These are phyloP conservation scores for Coenonympha glycerion DNA, from an alignment of 2,888 invertebrate genomes.

Conservation along the genomic window DNA sequence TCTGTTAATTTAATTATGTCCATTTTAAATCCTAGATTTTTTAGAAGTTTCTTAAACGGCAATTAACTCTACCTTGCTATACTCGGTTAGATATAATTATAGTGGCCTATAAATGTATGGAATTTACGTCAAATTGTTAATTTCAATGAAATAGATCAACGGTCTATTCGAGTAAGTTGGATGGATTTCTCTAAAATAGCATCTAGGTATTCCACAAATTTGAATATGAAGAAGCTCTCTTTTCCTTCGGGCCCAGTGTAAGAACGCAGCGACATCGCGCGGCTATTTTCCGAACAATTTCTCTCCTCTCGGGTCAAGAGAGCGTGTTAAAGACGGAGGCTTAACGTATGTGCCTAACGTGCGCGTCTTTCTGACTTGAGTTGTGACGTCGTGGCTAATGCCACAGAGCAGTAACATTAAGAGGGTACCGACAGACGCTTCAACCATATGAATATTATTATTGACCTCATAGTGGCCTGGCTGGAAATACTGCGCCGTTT, in stretches of 20 bases:
- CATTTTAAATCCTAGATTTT: no score
- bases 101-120: no score
- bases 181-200: not conserved
- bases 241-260: not conserved
- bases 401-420: slow-evolving; percentile 10
- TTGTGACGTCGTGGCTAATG: slow-evolving; percentile 39
- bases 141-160: no score
- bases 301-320: slow-evolving; percentile 51
- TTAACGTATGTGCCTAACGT: slow-evolving; percentile 31
- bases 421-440: no score
- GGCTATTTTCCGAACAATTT: slow-evolving; percentile 68
- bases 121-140: no score
- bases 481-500: no score
- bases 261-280: slow-evolving; percentile 28
- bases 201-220: not conserved
- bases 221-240: slow-evolving; percentile 1
- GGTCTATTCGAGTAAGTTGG: no score
- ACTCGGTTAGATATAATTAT: no score
- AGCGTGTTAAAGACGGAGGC: slow-evolving; percentile 50
- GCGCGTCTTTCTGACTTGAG: slow-evolving; percentile 25
- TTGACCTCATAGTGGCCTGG: no score
- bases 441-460: not conserved
- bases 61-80: no score
- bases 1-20: no score
- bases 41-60: no score